Percentiles rank a stretch among this genome's conserved stretches.
Conservation (phyloP, 2,797 vertebrate species). For the Enteromius trimaculatus region DNA sequence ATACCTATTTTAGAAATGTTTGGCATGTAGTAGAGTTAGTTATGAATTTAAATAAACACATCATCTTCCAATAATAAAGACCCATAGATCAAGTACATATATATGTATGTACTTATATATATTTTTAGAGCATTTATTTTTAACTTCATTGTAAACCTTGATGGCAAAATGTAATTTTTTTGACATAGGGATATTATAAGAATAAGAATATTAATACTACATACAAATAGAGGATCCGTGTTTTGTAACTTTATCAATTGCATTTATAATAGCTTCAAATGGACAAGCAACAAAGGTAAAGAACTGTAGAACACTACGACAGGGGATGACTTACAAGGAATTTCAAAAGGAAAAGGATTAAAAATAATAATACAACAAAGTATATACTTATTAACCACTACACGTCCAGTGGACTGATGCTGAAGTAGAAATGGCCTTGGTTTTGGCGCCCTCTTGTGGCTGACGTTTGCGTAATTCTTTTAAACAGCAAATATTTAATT, state of each 20-base stretch:
- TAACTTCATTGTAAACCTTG: too few species aligned
- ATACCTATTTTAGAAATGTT: neutral
- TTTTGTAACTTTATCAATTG: neutral
- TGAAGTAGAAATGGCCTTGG: neutral
- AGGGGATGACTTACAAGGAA: too few species aligned
- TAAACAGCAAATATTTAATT: neutral
- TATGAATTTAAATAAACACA: neutral
- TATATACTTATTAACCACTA: too few species aligned
- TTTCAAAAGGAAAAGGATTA: too few species aligned
- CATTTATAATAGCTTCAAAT: neutral
- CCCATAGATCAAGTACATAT: neutral
- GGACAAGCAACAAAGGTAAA: too few species aligned
- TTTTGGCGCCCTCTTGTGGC: conserved; percentile 49
- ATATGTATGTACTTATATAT: neutral
- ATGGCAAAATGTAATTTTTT: too few species aligned
- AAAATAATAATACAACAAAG: too few species aligned
- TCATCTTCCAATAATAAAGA: neutral
- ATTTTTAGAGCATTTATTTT: neutral
- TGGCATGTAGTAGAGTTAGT: neutral
- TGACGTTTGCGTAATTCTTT: neutral
- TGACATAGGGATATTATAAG: too few species aligned
- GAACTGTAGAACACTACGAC: too few species aligned
- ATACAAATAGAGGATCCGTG: too few species aligned
- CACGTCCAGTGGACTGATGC: too few species aligned
- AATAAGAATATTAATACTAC: neutral